Evolutionary conservation across 2,113 vertebrate genomes (phyloP).

Genomic region (Paradisaea rubra): DNA sequence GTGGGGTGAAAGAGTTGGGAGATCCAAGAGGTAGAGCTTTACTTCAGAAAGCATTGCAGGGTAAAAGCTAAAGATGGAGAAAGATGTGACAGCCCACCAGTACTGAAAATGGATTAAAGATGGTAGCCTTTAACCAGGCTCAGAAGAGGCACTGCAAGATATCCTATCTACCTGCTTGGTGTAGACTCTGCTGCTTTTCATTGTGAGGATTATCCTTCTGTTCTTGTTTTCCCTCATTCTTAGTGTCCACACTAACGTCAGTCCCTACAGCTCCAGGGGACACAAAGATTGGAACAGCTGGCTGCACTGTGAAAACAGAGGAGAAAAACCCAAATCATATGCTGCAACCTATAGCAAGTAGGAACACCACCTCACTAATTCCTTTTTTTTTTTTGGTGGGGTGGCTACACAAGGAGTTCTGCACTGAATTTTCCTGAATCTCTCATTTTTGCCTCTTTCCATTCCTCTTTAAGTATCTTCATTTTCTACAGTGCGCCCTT

Average conservation of each 20-base stretch:
- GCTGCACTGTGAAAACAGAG: constrained; percentile 1
- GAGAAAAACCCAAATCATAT: neutral
- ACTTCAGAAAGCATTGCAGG: neutral
- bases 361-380: neutral
- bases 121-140: neutral
- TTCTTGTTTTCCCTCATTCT: neutral
- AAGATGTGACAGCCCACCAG: neutral
- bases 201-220: neutral
- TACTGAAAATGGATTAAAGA: neutral
- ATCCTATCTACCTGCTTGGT: neutral
- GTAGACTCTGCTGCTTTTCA: neutral
- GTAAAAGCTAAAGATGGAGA: neutral
- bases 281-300: neutral
- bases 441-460: neutral
- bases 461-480: neutral
- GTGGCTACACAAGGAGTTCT: neutral
- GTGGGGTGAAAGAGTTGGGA: neutral
- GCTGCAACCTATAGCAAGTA: neutral
- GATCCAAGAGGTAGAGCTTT: neutral
- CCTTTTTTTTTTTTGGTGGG: neutral
- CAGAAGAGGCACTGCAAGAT: neutral
- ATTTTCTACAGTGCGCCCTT: neutral
- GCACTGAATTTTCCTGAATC: neutral
- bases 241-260: constrained; percentile 32
- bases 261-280: constrained; percentile 25